Percentiles rank a stretch among this genome's conserved stretches.
Evolutionary conservation across 1,140 invertebrate genomes (phyloP).

Genomic region (Platyura marginata): DNA sequence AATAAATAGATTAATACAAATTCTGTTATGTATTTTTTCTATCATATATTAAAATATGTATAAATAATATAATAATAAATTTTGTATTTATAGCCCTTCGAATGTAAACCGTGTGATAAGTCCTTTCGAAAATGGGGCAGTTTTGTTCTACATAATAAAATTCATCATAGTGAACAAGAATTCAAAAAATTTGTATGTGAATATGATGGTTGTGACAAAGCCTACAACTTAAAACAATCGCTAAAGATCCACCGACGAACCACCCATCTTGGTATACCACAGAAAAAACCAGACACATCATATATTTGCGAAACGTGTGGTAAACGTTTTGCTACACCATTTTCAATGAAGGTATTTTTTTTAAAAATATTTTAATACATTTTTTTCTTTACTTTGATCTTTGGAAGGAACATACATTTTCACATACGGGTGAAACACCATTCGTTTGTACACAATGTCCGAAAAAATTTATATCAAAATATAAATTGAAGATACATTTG

Average conservation of each 20-base stretch:
- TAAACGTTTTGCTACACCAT: not conserved
- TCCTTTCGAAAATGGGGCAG: too few species aligned
- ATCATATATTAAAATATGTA: too few species aligned
- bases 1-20: too few species aligned
- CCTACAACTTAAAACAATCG: not conserved
- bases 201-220: not conserved
- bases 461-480: not conserved
- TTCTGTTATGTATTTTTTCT: too few species aligned
- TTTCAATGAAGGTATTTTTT: not conserved
- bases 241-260: not conserved
- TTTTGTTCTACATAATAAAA: too few species aligned
- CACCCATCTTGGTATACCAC: not conserved
- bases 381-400: too few species aligned
- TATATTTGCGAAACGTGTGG: not conserved
- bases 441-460: not conserved
- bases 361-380: too few species aligned
- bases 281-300: not conserved
- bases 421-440: not conserved
- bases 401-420: not conserved
- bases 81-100: too few species aligned
- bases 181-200: not conserved
- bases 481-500: conserved; percentile 1
- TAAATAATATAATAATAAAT: too few species aligned
- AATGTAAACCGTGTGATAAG: too few species aligned
- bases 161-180: too few species aligned